Base-by-base conservation (phyloP, 2,797 vertebrate genomes). In the Pempheris klunzingeri region DNA sequence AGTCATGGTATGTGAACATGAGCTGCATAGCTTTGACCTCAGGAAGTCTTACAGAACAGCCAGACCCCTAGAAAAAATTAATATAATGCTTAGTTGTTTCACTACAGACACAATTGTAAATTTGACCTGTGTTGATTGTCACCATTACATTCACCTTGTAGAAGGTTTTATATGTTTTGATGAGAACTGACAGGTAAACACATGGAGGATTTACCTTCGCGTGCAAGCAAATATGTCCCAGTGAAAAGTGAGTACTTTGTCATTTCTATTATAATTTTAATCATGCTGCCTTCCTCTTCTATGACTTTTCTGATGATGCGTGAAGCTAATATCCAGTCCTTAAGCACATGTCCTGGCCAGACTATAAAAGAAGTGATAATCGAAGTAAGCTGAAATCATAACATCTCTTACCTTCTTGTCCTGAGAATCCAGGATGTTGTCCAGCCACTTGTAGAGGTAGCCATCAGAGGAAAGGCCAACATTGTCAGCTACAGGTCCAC, bases 371-470 rank as follows among this genome's bases (percentile, higher is more conserved):
- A 18, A 34, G 28, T 38, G n/a, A 52, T 8, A n/a, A 18, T 41
- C 32, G n/a, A 28, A 64, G 3, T n/a, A 61, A 4, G 15, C n/a
- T n/a, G 1, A 32, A 67, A n/a, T 26, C 9, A 10, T 38, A 1
- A 24, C 13, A n/a, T 71, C 1, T 47, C 75, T 92, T 91, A 98
- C 98, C 97, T 99, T 99, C 92, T 97, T 97, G 94, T 99, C 98
- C 92, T 98, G 96, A 69, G 98, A 99, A 93, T 99, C 98, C 95
- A 99, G 94, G 92, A 99, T 99, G 94, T 99, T 99, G 95, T 99
- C 97, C 84, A 99, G 90, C 98, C 98, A 99, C 90, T 99, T 99
- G 95, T 99, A 99, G 72, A 99, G 96, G 94, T 99, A 99, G 75
- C 98, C 98, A 87, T 99, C 98, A 60, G 98, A 98, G 55, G 98